Evolutionary conservation across 2,888 invertebrate species (phyloP), one percentile per base, ranked within the genome.

Genomic region (Xylophagus ater): DNA sequence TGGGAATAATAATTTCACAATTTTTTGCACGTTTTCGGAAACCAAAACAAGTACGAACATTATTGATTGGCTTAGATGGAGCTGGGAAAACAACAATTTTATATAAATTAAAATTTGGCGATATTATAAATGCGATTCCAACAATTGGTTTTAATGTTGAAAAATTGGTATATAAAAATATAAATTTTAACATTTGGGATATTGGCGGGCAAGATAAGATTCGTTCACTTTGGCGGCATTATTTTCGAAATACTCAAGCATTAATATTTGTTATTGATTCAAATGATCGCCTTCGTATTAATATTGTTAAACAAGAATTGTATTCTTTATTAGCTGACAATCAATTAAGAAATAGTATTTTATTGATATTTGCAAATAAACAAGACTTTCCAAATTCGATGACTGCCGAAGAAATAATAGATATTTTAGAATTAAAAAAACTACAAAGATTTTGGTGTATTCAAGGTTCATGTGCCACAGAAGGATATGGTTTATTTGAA

Each of bases 31-130:
- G 51, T 4, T 47, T 56, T 17, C 42, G 51, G 18, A 46, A 52
- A 24, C 53, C 48, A 37, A 47, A 51, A 34, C 52, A 55, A 34
- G 51, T 53, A 19, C 51, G 54, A 18, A 54, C 59, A 12, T 36
- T 58, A 3, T 57, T 59, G 56, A 48, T 59, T 19, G 59, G 59
- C 4, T 39, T 59, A 7, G 59, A 59, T 48, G 54, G 48, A 13
- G 59, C 59, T 4, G 59, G 59, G n/a, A 59, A 59, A 45, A 59
- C 59, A 1, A 58, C 59, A 12, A 52, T 55, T 14, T 45, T 59
- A 7, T 57, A 54, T 44, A 53, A 56, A 36, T 40, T 59, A 1
- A 58, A 59, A 43, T 38, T 56, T 20, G 57, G 55, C 4, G 51
- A 53, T 34, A 48, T 53, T 3, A 43, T 55, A 2, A 48, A 51